phyloP scores from a whole-genome alignment of 1,140 invertebrate genomes.

The Hydropsyche tenuis region DNA sequence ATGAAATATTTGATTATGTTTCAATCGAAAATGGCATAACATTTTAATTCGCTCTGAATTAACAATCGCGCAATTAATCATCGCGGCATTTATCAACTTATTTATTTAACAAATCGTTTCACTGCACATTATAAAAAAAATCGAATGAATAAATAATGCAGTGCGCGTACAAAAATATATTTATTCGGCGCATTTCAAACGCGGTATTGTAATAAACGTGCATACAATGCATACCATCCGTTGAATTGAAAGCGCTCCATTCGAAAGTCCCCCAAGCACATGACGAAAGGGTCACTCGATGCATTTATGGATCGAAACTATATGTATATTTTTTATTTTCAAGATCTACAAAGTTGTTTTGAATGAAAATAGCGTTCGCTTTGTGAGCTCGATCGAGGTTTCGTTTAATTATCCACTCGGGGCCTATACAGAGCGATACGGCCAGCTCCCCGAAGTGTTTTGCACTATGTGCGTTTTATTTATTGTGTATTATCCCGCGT shows the following conservation, averaged over 20 bases:
- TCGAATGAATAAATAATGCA: too few species aligned
- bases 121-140: too few species aligned
- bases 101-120: too few species aligned
- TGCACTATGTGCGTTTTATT: not conserved
- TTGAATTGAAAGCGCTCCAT: not conserved
- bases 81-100: too few species aligned
- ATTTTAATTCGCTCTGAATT: too few species aligned
- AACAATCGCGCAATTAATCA: too few species aligned
- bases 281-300: slow-evolving; percentile 4
- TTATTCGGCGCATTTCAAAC: too few species aligned
- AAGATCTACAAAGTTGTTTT: slow-evolving; percentile 3
- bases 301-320: not conserved
- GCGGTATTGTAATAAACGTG: too few species aligned
- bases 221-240: not conserved
- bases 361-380: slow-evolving; percentile 11
- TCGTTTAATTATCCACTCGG: slow-evolving; percentile 24
- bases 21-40: too few species aligned
- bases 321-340: not conserved
- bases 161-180: too few species aligned
- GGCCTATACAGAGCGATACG: slow-evolving; percentile 1
- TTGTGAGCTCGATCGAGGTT: slow-evolving; percentile 4
- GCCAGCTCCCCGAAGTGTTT: slow-evolving; percentile 1
- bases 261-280: not conserved
- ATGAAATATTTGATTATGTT: too few species aligned
- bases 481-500: slow-evolving; percentile 12